These are phyloP conservation scores for Neogobius melanostomus DNA, from an alignment of 2,113 vertebrate genomes.

Conservation along the genomic window DNA sequence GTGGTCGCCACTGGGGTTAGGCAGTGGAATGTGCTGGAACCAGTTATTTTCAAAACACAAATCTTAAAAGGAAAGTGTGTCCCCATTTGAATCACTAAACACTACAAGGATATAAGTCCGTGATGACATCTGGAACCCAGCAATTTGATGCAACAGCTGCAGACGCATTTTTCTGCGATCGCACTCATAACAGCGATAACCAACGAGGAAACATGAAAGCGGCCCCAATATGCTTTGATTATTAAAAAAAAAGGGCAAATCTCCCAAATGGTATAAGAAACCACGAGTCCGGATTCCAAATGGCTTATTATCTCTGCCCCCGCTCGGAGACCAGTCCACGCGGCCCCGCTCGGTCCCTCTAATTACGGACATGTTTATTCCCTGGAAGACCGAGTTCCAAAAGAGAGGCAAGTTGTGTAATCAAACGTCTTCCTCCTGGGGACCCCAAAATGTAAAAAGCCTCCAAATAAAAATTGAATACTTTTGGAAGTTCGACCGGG, in stretches of 20 bases:
- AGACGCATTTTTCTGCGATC: not conserved
- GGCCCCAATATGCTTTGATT: constrained; percentile 3
- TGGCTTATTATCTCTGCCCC: constrained; percentile 52
- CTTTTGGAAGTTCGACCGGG: constrained; percentile 54
- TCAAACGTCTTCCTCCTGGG: constrained; percentile 65
- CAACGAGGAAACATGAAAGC: constrained; percentile 29
- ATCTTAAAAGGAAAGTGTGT: too few species aligned
- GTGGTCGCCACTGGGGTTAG: too few species aligned
- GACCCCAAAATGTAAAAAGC: constrained; percentile 50
- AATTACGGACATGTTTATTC: constrained; percentile 67
- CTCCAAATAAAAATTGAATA: constrained; percentile 56
- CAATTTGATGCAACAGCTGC: not conserved
- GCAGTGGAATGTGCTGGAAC: too few species aligned
- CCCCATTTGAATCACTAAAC: too few species aligned
- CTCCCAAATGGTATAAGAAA: constrained; percentile 15
- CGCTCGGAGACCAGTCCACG: constrained; percentile 43
- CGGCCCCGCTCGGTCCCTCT: constrained; percentile 47
- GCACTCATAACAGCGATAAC: not conserved
- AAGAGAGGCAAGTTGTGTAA: constrained; percentile 68
- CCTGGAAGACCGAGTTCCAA: constrained; percentile 60
- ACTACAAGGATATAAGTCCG: too few species aligned
- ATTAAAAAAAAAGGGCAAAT: constrained; percentile 12
- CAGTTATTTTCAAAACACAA: too few species aligned
- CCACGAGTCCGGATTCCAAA: constrained; percentile 46
- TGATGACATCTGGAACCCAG: too few species aligned